Percentiles rank a stretch among this genome's conserved stretches.
These are phyloP conservation scores for Papilio polyxenes DNA, from an alignment of 1,140 invertebrate species.

Conservation along the genomic window DNA sequence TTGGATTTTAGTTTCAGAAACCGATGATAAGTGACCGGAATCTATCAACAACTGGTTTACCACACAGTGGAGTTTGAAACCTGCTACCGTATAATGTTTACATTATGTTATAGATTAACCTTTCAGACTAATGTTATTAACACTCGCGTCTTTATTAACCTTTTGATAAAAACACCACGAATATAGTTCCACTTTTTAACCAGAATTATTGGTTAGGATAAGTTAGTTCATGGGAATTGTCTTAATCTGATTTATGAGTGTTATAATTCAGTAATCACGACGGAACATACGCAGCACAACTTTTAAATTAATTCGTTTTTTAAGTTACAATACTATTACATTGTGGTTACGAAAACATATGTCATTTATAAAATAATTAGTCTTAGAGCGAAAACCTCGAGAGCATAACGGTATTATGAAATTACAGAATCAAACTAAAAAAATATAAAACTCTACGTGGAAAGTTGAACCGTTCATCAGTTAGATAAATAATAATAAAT, in stretches of 20 bases:
- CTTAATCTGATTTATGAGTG: not conserved
- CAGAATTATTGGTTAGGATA: not conserved
- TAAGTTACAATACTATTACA: too few species aligned
- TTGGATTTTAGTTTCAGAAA: too few species aligned
- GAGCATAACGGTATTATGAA: too few species aligned
- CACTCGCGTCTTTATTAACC: not conserved
- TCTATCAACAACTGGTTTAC: not conserved
- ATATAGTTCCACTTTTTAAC: not conserved
- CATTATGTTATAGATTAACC: conserved; percentile 18
- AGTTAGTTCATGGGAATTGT: not conserved
- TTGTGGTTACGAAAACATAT: too few species aligned
- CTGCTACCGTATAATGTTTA: conserved; percentile 12
- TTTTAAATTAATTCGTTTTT: too few species aligned
- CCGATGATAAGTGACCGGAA: not conserved
- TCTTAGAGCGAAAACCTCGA: too few species aligned
- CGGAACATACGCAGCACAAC: too few species aligned
- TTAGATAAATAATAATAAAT: not conserved
- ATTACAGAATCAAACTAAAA: not conserved
- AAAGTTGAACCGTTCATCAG: not conserved
- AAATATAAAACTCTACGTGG: not conserved
- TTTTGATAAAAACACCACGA: not conserved
- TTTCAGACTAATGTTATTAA: conserved; percentile 20
- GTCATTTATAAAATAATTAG: too few species aligned
- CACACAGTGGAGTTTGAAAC: not conserved
- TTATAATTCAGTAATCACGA: not conserved